Evolutionary conservation across 2,113 vertebrate genomes (phyloP).

Genomic region (Upupa epops): DNA sequence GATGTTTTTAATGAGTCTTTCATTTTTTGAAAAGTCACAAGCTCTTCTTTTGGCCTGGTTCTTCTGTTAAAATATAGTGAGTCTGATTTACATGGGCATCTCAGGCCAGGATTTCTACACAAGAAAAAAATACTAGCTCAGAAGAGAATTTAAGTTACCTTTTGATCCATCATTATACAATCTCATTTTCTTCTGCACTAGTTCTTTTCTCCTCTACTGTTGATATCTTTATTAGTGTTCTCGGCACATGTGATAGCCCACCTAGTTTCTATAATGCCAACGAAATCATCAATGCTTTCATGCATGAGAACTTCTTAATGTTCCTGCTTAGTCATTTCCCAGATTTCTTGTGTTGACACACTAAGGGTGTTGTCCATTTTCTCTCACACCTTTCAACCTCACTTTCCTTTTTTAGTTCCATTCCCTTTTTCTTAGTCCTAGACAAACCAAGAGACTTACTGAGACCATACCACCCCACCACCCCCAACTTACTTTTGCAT

Average conservation of each 20-base stretch:
- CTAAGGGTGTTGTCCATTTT: neutral
- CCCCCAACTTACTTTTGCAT: neutral
- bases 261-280: constrained; percentile 3
- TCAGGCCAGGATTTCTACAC: neutral
- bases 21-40: neutral
- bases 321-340: constrained; percentile 36
- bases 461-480: too few species aligned
- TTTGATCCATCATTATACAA: constrained; percentile 24
- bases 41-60: neutral
- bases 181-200: constrained; percentile 23
- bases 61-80: neutral
- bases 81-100: neutral
- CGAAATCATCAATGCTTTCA: constrained; percentile 57
- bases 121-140: neutral
- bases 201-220: neutral
- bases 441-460: neutral
- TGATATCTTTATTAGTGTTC: constrained; percentile 48
- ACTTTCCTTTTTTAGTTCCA: neutral
- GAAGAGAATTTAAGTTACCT: neutral
- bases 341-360: neutral
- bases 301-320: constrained; percentile 4
- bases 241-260: constrained; percentile 27
- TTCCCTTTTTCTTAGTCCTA: neutral
- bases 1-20: neutral
- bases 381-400: neutral